Conservation (phyloP, 1,140 invertebrate species). For the Protaetia brevitarsis region DNA sequence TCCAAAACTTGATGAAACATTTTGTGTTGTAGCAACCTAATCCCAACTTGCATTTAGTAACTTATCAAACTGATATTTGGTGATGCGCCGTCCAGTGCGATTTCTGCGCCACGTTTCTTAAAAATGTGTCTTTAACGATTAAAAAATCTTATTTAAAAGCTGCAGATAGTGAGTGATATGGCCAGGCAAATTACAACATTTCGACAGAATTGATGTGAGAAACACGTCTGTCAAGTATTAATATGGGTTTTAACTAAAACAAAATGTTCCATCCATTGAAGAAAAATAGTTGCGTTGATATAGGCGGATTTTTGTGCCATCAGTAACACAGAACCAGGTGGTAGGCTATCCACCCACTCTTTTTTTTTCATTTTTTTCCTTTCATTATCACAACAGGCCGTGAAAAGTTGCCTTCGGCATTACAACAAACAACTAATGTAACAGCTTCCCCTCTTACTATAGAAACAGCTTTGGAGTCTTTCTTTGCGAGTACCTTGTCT, state of each 20-base stretch:
- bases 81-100: no score
- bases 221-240: slow-evolving; percentile 40
- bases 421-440: slow-evolving; percentile 40
- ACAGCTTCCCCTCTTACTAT: slow-evolving; percentile 43
- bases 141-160: no score
- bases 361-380: slow-evolving; percentile 45
- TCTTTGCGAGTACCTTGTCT: slow-evolving; percentile 45
- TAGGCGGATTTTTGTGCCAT: slow-evolving; percentile 46
- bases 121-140: no score
- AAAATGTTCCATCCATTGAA: slow-evolving; percentile 40
- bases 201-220: no score
- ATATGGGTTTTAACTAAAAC: slow-evolving; percentile 36
- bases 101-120: no score
- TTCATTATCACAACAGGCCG: slow-evolving; percentile 37
- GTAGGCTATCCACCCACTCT: slow-evolving; percentile 38
- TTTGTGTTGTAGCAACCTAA: no score
- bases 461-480: slow-evolving; percentile 37
- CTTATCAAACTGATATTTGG: no score
- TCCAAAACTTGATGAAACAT: no score
- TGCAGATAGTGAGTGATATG: slow-evolving; percentile 20
- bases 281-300: slow-evolving; percentile 43
- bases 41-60: no score
- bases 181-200: no score
- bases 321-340: slow-evolving; percentile 36
- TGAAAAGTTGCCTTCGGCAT: slow-evolving; percentile 39